Conservation (phyloP, 1,140 invertebrate genomes). For the Xylocopa sonorina region DNA sequence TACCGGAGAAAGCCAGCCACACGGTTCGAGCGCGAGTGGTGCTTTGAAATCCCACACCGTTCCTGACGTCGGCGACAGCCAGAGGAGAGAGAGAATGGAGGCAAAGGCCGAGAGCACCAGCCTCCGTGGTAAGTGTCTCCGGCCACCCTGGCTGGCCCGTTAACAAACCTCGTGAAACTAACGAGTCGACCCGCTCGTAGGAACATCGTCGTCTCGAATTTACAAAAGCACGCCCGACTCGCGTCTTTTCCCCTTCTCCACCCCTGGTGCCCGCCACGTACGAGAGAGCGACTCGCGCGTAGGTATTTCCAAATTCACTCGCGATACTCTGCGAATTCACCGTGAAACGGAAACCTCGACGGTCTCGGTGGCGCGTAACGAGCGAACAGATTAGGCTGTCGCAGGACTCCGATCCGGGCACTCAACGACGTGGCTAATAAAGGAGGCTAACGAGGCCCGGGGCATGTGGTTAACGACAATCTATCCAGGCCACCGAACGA, state of each 20-base stretch:
- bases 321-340: constrained; percentile 10
- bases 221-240: constrained; percentile 64
- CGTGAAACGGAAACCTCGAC: constrained; percentile 13
- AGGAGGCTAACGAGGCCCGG: constrained; percentile 68
- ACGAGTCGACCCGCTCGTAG: constrained; percentile 46
- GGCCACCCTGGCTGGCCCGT: constrained; percentile 41
- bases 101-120: constrained; percentile 30
- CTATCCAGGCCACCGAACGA: constrained; percentile 38
- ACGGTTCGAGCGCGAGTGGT: not conserved
- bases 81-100: constrained; percentile 41
- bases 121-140: constrained; percentile 28
- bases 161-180: constrained; percentile 66
- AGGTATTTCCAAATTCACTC: not conserved
- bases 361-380: constrained; percentile 39
- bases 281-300: too few relatives aligned
- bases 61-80: not conserved
- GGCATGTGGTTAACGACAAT: constrained; percentile 70
- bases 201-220: constrained; percentile 53
- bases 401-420: constrained; percentile 33
- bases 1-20: too few relatives aligned
- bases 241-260: not conserved
- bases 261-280: too few relatives aligned
- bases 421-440: constrained; percentile 37
- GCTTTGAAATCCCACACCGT: constrained; percentile 58
- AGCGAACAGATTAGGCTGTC: constrained; percentile 53